Evolutionary conservation across 2,113 vertebrate genomes (phyloP), one percentile per base, ranked within the genome.

Genomic region (Campylomormyrus numenius): DNA sequence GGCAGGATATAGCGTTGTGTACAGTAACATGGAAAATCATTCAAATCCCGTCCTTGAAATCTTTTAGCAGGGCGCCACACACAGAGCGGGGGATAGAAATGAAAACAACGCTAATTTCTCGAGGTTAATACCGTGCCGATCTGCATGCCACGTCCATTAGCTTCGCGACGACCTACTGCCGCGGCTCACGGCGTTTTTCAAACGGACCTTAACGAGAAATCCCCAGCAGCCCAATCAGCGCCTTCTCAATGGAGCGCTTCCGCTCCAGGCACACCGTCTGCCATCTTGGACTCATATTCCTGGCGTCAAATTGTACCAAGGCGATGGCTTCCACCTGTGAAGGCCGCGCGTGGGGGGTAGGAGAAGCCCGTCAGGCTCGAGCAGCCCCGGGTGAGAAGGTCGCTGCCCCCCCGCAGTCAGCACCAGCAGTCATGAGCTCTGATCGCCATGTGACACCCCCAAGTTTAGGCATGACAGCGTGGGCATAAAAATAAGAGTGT

Each of bases 21-120:
- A 89, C 70, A 52, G 46, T 80, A 80, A 50, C 70, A 50, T 50
- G 31, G n/a, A 74, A 80, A 89, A 89, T 52, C 88, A 80, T 53
- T 89, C 77, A 21, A n/a, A 80, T 35, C 17, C 66, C 35, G 13
- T 80, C 48, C 70, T 53, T 21, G 66, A 45, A 27, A 49, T 50
- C 15, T 80, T 77, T 39, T 52, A 53, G 35, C 53, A 58, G 80
- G 56, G 39, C 27, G 9, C 74, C 49, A 85, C 35, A 62, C 80
- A 52, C 15, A 50, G 48, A 86, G n/a, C n/a, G 1, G 27, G 58
- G 46, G 27, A 35, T 7, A 1, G 45, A 53, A 42, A 80, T n/a
- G 31, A 80, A 52, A 52, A 50, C 85, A 35, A 87, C 3, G 50
- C 15, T 21, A 27, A 52, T 53, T 87, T 52, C 49, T 52, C 7